A percentile compares a stretch with the other conserved stretches of the same genome.
These are phyloP conservation scores for Pseudocheirus occidentalis DNA, from an alignment of 2,797 vertebrate species.

Conservation along the genomic window DNA sequence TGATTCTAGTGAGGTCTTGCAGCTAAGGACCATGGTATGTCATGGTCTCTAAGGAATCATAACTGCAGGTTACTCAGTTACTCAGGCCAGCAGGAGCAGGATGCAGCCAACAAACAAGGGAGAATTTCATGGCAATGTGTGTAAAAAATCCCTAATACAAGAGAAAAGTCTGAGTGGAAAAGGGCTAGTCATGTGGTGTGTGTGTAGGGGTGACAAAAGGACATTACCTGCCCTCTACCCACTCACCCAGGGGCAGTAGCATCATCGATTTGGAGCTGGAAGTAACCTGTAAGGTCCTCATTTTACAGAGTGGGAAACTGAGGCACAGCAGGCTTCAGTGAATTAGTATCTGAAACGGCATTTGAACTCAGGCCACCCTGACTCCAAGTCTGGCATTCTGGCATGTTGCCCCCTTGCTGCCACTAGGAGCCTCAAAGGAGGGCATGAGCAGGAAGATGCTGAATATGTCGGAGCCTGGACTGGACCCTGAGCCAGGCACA, in stretches of 20 bases:
- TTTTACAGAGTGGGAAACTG: no score
- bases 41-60: neutral
- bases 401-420: neutral
- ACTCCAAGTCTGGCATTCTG: neutral
- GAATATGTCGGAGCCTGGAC: neutral
- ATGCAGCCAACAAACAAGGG: neutral
- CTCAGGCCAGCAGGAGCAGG: rapidly evolving
- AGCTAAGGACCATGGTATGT: neutral
- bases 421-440: neutral
- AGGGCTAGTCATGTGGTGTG: no score
- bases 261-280: neutral
- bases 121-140: neutral
- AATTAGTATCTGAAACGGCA: neutral
- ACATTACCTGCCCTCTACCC: no score
- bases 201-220: neutral
- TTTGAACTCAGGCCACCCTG: neutral
- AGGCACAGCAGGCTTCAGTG: neutral
- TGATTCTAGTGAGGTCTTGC: neutral
- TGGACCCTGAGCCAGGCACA: neutral
- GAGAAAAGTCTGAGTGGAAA: neutral
- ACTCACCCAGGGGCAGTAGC: neutral
- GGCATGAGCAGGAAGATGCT: neutral
- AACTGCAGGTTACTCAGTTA: neutral
- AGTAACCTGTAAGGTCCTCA: no score
- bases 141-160: neutral